Evolutionary conservation across 2,888 invertebrate genomes (phyloP).

Genomic region (Phorcus lineatus): DNA sequence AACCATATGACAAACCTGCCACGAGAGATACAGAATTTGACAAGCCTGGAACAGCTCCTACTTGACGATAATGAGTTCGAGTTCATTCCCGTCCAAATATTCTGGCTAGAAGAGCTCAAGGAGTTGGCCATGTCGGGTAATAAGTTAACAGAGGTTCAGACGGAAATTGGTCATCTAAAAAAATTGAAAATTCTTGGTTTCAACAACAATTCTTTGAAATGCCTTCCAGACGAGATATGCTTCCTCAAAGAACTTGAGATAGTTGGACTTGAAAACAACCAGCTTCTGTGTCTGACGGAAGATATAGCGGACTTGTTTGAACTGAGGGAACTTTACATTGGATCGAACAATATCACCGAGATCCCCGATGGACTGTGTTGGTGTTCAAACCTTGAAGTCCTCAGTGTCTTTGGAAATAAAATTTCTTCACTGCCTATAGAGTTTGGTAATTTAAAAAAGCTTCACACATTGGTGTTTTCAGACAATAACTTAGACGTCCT

Average conservation of each 20-base stretch:
- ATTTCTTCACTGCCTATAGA: slow-evolving; percentile 68
- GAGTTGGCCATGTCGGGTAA: slow-evolving; percentile 71
- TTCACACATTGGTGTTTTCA: slow-evolving; percentile 63
- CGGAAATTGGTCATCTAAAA: slow-evolving; percentile 59
- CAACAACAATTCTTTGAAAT: slow-evolving; percentile 65
- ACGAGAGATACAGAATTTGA: slow-evolving; percentile 65
- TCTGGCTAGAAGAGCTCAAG: slow-evolving; percentile 61
- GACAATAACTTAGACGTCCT: slow-evolving; percentile 59
- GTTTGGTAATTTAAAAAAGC: slow-evolving; percentile 62
- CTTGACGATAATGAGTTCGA: slow-evolving; percentile 72
- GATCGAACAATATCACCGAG: slow-evolving; percentile 59
- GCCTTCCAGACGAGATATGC: slow-evolving; percentile 63
- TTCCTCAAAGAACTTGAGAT: slow-evolving; percentile 56
- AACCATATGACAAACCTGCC: slow-evolving; percentile 71
- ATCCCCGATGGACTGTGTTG: slow-evolving; percentile 69
- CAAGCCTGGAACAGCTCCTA: slow-evolving; percentile 60
- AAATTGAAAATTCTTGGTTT: slow-evolving; percentile 64
- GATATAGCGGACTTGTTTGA: slow-evolving; percentile 63
- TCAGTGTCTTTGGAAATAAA: slow-evolving; percentile 66
- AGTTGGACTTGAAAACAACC: slow-evolving; percentile 67
- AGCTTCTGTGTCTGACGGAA: slow-evolving; percentile 57
- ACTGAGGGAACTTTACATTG: slow-evolving; percentile 68
- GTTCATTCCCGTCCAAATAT: slow-evolving; percentile 70
- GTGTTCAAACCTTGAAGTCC: slow-evolving; percentile 61
- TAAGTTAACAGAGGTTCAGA: slow-evolving; percentile 57